These are phyloP conservation scores for Hylia prasina DNA, from an alignment of 2,113 vertebrate genomes.

Conservation along the genomic window DNA sequence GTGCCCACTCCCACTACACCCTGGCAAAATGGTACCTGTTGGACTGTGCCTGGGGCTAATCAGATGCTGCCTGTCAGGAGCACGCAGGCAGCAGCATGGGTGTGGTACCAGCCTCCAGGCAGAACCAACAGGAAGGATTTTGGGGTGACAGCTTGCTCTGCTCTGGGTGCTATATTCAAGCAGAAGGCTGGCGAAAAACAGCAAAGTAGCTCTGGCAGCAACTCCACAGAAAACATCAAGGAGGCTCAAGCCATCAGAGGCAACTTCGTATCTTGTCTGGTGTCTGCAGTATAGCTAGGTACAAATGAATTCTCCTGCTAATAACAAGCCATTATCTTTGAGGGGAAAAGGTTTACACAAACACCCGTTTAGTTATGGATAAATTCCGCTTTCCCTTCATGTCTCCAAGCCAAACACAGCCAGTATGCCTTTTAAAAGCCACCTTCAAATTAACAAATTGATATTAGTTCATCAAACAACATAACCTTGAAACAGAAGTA, in stretches of 20 bases:
- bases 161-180: neutral
- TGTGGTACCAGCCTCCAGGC: neutral
- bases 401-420: neutral
- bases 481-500: neutral
- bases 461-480: neutral
- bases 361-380: neutral
- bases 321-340: neutral
- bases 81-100: neutral
- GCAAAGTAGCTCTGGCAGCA: neutral
- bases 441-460: neutral
- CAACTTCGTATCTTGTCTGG: neutral
- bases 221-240: neutral
- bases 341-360: fast-evolving
- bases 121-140: neutral
- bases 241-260: neutral
- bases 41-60: neutral
- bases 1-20: fast-evolving
- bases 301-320: neutral
- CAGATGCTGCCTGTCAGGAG: neutral
- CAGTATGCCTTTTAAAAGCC: neutral
- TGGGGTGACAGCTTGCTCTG: neutral
- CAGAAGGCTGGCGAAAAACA: neutral
- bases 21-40: fast-evolving
- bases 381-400: neutral
- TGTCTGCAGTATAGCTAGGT: neutral